phyloP scores from a whole-genome alignment of 2,113 vertebrate species.

The Ophiodon elongatus region DNA sequence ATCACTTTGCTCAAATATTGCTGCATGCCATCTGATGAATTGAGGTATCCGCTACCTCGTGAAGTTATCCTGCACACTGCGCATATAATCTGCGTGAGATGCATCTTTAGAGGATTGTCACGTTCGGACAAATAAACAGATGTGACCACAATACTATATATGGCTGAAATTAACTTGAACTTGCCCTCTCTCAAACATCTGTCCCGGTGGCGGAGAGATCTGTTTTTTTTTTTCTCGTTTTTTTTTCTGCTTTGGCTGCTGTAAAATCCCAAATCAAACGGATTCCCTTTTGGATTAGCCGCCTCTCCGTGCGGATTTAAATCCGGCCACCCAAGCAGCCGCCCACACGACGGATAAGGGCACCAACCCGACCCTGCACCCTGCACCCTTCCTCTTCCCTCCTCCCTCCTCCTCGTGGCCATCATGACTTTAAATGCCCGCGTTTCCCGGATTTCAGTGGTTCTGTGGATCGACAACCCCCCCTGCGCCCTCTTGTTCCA shows the following conservation, averaged over 20 bases:
- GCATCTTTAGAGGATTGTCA: not conserved
- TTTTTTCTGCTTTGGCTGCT: conserved; percentile 48
- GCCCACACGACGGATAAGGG: conserved; percentile 33
- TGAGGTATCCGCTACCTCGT: not conserved
- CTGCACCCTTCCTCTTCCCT: not conserved
- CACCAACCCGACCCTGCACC: not conserved
- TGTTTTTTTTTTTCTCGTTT: conserved; percentile 24
- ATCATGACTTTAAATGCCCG: conserved; percentile 50
- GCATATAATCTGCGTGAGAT: not conserved
- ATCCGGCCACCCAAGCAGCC: conserved; percentile 48
- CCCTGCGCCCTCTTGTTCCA: too few species aligned
- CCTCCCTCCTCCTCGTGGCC: not conserved
- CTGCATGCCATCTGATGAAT: conserved; percentile 26
- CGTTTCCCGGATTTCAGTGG: conserved; percentile 27
- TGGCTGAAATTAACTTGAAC: conserved; percentile 60
- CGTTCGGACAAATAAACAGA: conserved; percentile 43
- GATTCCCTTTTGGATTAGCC: conserved; percentile 68
- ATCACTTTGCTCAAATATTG: conserved; percentile 37
- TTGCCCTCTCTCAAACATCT: conserved; percentile 63
- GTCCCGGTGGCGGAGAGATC: conserved; percentile 41
- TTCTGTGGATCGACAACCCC: conserved; percentile 2
- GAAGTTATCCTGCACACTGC: not conserved
- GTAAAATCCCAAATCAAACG: conserved; percentile 66
- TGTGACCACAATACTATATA: conserved; percentile 22
- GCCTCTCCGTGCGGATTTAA: conserved; percentile 58